These are phyloP conservation scores for Drosophila mayri DNA, from an alignment of 1,140 invertebrate species.

Conservation along the genomic window DNA sequence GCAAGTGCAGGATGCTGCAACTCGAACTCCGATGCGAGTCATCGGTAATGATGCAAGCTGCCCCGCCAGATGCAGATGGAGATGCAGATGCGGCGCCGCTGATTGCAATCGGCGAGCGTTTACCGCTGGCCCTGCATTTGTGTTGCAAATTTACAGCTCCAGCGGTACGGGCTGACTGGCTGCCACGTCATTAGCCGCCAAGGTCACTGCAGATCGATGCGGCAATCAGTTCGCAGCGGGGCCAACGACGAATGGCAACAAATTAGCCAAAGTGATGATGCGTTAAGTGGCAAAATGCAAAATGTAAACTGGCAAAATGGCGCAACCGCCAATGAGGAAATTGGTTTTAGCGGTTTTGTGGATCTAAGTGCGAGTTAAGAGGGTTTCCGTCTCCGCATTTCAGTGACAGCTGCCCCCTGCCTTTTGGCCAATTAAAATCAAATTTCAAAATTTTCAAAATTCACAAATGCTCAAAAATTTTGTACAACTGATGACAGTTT, in stretches of 20 bases:
- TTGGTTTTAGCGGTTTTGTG: slow-evolving; percentile 73
- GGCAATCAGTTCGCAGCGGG: slow-evolving; percentile 54
- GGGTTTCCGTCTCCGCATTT: slow-evolving; percentile 9
- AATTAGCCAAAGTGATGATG: slow-evolving; percentile 80
- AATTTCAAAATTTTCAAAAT: slow-evolving; percentile 68
- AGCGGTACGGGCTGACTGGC: slow-evolving; percentile 19
- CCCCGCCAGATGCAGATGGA: slow-evolving; percentile 41
- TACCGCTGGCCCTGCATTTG: slow-evolving; percentile 67
- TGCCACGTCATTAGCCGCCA: slow-evolving; percentile 67
- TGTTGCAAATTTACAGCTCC: slow-evolving; percentile 82
- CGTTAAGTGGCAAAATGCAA: slow-evolving; percentile 73
- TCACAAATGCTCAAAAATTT: slow-evolving; percentile 59
- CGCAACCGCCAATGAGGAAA: slow-evolving; percentile 69
- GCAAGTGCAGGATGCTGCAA: slow-evolving; percentile 65
- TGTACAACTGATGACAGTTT: slow-evolving; percentile 73
- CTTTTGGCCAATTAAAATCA: slow-evolving; percentile 79
- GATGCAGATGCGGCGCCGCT: slow-evolving; percentile 75
- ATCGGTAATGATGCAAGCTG: slow-evolving; percentile 46
- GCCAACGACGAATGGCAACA: slow-evolving; percentile 53
- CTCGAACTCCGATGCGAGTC: slow-evolving; percentile 24
- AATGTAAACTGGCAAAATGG: slow-evolving; percentile 70
- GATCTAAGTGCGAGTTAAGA: neutral
- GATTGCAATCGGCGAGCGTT: slow-evolving; percentile 71
- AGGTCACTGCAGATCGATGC: slow-evolving; percentile 65
- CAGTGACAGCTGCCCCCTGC: slow-evolving; percentile 70